phyloP scores from a whole-genome alignment of 2,113 vertebrate genomes.

The Emydocephalus ijimae region DNA sequence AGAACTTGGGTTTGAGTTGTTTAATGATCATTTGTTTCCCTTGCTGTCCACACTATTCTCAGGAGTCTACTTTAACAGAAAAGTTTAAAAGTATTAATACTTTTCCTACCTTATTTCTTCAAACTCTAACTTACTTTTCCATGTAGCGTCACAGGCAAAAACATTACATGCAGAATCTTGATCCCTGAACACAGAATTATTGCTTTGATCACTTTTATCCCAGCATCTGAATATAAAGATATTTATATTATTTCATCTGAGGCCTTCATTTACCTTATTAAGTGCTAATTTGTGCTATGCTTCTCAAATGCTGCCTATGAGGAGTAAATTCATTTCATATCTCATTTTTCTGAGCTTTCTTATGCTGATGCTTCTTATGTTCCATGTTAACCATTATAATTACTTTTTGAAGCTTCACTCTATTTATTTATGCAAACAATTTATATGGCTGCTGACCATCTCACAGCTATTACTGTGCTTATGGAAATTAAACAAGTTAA shows the following conservation, averaged over 20 bases:
- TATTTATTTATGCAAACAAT: background rate
- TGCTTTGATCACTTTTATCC: background rate
- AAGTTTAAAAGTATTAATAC: background rate
- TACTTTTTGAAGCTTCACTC: background rate
- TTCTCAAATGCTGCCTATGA: background rate
- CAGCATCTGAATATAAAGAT: background rate
- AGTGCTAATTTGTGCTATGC: background rate
- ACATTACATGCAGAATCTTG: background rate
- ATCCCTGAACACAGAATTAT: background rate
- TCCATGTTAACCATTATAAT: background rate
- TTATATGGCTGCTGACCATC: background rate
- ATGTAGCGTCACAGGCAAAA: background rate
- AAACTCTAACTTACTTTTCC: background rate
- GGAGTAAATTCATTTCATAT: background rate
- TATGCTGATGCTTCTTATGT: background rate
- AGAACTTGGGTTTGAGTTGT: background rate
- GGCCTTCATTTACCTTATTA: background rate
- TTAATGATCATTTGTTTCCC: background rate
- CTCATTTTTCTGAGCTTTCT: background rate
- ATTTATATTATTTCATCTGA: background rate
- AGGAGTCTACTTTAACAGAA: background rate
- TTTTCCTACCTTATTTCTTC: background rate
- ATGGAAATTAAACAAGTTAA: background rate
- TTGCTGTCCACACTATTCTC: background rate
- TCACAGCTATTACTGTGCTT: background rate